These are phyloP conservation scores for Brassicogethes aeneus DNA, from an alignment of 2,888 invertebrate species.

Conservation along the genomic window DNA sequence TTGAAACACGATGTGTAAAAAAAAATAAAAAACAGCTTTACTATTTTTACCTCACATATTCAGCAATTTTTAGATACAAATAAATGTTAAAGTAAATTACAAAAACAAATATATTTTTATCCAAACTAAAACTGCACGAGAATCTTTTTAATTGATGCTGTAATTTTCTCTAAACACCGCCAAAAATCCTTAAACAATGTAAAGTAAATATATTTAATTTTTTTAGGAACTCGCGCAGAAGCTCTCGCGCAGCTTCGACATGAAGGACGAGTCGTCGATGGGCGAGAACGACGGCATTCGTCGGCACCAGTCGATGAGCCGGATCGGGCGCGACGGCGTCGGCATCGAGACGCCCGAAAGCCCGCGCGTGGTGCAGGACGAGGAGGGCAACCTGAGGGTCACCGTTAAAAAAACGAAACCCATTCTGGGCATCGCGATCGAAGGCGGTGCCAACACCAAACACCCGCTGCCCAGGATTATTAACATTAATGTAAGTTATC, in stretches of 20 bases:
- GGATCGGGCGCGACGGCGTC: constrained; percentile 52
- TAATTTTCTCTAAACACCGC: too few species aligned
- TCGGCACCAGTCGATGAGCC: constrained; percentile 70
- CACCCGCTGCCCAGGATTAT: constrained; percentile 92
- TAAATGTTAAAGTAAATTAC: too few species aligned
- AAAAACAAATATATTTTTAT: too few species aligned
- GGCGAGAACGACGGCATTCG: constrained; percentile 59
- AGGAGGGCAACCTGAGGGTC: constrained; percentile 81
- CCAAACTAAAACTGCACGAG: too few species aligned
- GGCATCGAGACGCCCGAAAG: constrained; percentile 40
- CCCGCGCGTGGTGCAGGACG: constrained; percentile 69
- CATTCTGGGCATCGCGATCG: constrained; percentile 92
- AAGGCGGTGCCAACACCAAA: constrained; percentile 93
- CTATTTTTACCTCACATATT: too few species aligned
- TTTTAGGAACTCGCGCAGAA: constrained; percentile 78
- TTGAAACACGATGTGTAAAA: too few species aligned
- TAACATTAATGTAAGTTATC: constrained; percentile 85
- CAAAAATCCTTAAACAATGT: too few species aligned
- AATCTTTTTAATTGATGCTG: too few species aligned
- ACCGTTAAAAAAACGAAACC: constrained; percentile 90
- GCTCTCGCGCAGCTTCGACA: constrained; percentile 77
- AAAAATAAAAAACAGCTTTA: too few species aligned
- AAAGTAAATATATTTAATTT: too few species aligned
- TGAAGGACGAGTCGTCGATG: constrained; percentile 75
- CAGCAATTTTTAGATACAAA: too few species aligned